These are phyloP conservation scores for Argynnis bischoffii DNA, from an alignment of 2,888 invertebrate species.

Conservation along the genomic window DNA sequence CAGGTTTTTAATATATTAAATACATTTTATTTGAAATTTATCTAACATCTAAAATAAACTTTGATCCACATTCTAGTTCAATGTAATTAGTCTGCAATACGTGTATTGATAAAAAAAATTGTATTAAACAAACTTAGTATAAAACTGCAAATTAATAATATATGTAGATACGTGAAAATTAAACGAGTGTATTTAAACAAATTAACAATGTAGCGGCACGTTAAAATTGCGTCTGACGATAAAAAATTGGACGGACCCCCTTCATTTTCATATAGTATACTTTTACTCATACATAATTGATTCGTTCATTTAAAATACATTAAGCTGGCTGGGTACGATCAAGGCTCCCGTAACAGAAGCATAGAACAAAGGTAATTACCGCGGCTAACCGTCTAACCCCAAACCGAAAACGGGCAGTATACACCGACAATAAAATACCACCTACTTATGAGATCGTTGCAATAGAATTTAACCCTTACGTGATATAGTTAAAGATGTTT, in stretches of 20 bases:
- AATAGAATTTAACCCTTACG: slow-evolving; percentile 19
- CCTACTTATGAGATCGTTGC: slow-evolving; percentile 4
- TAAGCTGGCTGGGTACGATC: slow-evolving; percentile 57
- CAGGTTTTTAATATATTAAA: background rate
- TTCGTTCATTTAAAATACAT: slow-evolving; percentile 72
- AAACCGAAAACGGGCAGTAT: slow-evolving; percentile 29
- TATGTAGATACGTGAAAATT: background rate
- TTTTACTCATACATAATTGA: slow-evolving; percentile 60
- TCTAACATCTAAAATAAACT: no score
- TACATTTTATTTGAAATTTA: background rate
- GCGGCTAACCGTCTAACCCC: slow-evolving; percentile 37
- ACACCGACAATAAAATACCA: slow-evolving; percentile 27
- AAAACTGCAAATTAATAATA: background rate
- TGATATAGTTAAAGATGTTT: slow-evolving; percentile 13
- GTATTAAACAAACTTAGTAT: no score
- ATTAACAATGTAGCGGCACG: slow-evolving; percentile 5
- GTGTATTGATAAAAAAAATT: no score
- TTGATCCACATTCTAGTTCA: no score
- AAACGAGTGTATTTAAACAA: background rate
- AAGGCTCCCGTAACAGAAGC: slow-evolving; percentile 44
- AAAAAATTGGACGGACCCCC: slow-evolving; percentile 56
- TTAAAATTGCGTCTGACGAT: slow-evolving; percentile 42
- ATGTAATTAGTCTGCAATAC: no score
- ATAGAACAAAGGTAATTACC: slow-evolving; percentile 57
- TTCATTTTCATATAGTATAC: slow-evolving; percentile 55